Percentiles rank a stretch among this genome's conserved stretches.
Conservation (phyloP, 2,113 vertebrate genomes). For the Neopipo cinnamomea region DNA sequence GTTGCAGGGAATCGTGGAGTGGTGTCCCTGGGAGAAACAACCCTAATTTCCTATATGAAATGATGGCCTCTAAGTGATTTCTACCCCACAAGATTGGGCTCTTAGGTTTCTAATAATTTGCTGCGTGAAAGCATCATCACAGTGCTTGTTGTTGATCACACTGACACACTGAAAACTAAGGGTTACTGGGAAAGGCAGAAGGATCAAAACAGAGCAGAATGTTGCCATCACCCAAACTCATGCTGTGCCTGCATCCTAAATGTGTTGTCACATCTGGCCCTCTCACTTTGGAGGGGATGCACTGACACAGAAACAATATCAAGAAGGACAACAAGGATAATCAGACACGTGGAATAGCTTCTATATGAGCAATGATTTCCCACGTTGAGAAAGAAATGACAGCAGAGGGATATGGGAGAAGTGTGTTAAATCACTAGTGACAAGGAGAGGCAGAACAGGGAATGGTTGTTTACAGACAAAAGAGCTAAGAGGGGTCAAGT, state of each 20-base stretch:
- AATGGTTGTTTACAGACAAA: neutral
- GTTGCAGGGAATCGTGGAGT: neutral
- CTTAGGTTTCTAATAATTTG: neutral
- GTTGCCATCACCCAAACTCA: neutral
- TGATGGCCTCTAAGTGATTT: neutral
- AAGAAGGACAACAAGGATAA: neutral
- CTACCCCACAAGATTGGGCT: neutral
- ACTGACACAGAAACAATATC: neutral
- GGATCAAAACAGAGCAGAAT: neutral
- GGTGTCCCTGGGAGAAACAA: neutral
- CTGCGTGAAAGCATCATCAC: neutral
- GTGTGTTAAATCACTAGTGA: neutral
- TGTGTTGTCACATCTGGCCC: neutral
- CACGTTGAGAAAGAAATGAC: neutral
- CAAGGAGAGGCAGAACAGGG: neutral
- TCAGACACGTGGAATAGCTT: fast-evolving
- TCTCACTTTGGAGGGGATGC: neutral
- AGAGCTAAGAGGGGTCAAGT: neutral
- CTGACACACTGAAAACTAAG: neutral
- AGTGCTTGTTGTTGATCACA: neutral
- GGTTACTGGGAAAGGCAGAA: neutral
- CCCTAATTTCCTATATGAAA: neutral
- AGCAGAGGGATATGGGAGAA: neutral
- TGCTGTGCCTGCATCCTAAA: neutral
- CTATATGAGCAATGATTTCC: neutral